phyloP scores from a whole-genome alignment of 1,140 invertebrate species.

The Platyura marginata region DNA sequence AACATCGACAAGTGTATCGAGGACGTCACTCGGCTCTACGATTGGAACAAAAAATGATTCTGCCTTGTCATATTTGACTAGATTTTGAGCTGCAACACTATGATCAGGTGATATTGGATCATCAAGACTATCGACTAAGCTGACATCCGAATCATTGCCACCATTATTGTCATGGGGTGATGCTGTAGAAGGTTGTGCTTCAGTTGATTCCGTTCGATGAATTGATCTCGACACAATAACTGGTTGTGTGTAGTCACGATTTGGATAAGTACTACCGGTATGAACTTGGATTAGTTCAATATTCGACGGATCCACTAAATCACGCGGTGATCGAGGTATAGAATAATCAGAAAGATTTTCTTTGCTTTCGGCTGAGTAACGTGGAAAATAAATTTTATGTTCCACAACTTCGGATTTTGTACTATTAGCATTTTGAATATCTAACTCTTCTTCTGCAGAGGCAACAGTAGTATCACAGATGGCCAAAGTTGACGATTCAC shows the following conservation, averaged over 20 bases:
- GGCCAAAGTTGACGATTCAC: too few species aligned
- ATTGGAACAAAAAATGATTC: constrained; percentile 5
- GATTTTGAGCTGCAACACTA: too few species aligned
- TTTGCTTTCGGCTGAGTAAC: not conserved
- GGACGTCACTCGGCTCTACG: not conserved
- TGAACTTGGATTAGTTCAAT: not conserved
- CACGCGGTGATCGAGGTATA: not conserved
- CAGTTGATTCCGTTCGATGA: constrained; percentile 3
- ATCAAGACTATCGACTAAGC: constrained; percentile 4
- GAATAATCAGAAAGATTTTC: not conserved
- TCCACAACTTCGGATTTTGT: not conserved
- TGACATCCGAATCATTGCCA: constrained; percentile 2
- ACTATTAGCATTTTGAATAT: not conserved
- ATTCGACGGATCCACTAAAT: not conserved
- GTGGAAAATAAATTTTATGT: not conserved
- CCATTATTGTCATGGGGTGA: constrained; percentile 1
- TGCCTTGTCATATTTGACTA: not conserved
- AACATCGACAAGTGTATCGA: constrained; percentile 1
- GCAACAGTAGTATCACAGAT: too few species aligned
- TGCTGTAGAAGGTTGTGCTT: constrained; percentile 3
- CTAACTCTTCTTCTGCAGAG: not conserved
- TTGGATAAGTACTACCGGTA: constrained; percentile 2
- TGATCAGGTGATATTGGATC: not conserved
- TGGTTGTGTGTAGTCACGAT: not conserved
- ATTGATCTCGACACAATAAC: not conserved